phyloP scores from a whole-genome alignment of 1,140 invertebrate species.

The Bacillus rossius region DNA sequence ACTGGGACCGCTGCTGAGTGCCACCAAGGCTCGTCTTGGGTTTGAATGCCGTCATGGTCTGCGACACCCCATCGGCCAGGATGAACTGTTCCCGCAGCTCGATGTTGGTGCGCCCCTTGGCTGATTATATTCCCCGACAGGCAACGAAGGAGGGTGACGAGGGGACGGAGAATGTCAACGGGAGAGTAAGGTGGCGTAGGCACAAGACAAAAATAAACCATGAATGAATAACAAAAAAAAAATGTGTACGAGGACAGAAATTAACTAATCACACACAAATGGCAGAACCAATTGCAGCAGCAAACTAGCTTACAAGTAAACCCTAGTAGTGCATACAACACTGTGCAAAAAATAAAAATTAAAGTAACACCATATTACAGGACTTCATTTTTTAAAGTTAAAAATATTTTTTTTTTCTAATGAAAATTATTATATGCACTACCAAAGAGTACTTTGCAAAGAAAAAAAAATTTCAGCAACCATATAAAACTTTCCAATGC shows the following conservation, averaged over 20 bases:
- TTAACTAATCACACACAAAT: background rate
- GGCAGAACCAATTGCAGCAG: too few species aligned
- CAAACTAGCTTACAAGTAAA: too few species aligned
- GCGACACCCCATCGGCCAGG: conserved; percentile 93
- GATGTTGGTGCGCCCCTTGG: conserved; percentile 98
- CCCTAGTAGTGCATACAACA: too few species aligned
- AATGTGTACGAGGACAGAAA: background rate
- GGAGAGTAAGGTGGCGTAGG: conserved; percentile 6
- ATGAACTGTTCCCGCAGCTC: conserved; percentile 98
- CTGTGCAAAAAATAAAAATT: conserved; percentile 11
- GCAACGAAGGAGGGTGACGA: background rate
- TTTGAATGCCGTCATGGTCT: conserved; percentile 95
- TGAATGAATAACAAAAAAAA: background rate
- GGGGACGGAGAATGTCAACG: conserved; percentile 8
- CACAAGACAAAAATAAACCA: background rate
- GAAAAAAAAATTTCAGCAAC: conserved; percentile 27
- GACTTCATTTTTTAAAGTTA: conserved; percentile 4
- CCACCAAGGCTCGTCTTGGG: conserved; percentile 75
- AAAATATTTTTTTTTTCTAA: too few species aligned
- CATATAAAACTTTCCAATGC: conserved; percentile 18
- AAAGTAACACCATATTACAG: background rate
- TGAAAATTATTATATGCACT: too few species aligned
- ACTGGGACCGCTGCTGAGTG: conserved; percentile 58
- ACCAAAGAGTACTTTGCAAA: conserved; percentile 3
- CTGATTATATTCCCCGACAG: conserved; percentile 33